Conservation (phyloP, 92 coral and sea anemone genomes). For the Pocillopora meandrina region DNA sequence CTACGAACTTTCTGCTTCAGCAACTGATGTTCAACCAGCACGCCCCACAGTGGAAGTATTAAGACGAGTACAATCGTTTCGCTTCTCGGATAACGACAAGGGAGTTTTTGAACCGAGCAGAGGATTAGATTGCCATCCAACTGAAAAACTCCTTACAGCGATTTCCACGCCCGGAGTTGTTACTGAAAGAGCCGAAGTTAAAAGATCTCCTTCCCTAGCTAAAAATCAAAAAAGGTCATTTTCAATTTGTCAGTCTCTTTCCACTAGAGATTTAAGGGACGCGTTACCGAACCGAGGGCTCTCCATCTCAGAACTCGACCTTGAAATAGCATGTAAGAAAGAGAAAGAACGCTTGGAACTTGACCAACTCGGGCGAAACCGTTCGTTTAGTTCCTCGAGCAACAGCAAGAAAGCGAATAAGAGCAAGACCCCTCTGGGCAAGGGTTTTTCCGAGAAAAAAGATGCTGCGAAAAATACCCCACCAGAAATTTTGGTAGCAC, state of each 20-base stretch:
- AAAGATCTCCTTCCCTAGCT: no score
- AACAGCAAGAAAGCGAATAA: background rate
- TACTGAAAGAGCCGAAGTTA: no score
- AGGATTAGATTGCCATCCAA: background rate
- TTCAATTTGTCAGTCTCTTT: background rate
- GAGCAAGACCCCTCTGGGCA: no score
- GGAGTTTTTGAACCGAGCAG: background rate
- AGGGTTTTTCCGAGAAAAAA: background rate
- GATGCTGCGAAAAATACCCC: background rate
- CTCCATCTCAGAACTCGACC: background rate
- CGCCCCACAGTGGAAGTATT: background rate
- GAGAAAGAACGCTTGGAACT: background rate
- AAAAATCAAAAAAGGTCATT: background rate
- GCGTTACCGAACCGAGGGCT: slow-evolving; percentile 2
- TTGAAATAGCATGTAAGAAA: background rate
- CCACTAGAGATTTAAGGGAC: background rate
- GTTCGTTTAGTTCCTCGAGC: background rate
- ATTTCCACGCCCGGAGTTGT: background rate
- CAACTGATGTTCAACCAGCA: background rate
- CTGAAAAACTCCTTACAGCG: background rate
- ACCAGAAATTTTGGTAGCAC: background rate
- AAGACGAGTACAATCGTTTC: background rate
- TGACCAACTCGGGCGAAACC: background rate
- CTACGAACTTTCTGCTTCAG: no score
- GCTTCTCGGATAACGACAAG: background rate